phyloP scores from a whole-genome alignment of 2,888 invertebrate species.

The Drosophila heteroneura region DNA sequence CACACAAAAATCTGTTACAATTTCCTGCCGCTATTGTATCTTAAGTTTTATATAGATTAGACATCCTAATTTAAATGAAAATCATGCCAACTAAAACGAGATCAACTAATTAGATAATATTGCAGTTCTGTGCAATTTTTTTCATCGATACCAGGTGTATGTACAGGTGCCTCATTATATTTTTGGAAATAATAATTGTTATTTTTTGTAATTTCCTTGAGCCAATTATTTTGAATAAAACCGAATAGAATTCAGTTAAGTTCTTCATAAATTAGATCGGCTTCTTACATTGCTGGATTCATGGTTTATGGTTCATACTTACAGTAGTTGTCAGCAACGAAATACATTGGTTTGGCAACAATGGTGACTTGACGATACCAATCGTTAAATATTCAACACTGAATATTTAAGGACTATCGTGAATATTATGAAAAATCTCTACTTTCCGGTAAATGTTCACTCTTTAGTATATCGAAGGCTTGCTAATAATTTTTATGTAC shows the following conservation, averaged over 20 bases:
- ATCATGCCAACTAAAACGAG: slow-evolving; percentile 23
- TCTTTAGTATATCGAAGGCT: slow-evolving; percentile 73
- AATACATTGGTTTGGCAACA: slow-evolving; percentile 45
- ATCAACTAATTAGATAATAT: slow-evolving; percentile 11
- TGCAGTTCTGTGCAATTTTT: slow-evolving; percentile 17
- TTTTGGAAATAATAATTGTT: slow-evolving; percentile 21
- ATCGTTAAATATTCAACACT: slow-evolving; percentile 66
- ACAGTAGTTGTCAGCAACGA: slow-evolving; percentile 38
- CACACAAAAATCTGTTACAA: background rate
- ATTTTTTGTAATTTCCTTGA: slow-evolving; percentile 1
- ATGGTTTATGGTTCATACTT: slow-evolving; percentile 34
- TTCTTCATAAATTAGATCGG: slow-evolving; percentile 14
- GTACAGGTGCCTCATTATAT: slow-evolving; percentile 9
- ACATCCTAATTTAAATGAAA: slow-evolving; percentile 4
- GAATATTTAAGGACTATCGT: slow-evolving; percentile 76
- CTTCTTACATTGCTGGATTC: slow-evolving; percentile 19
- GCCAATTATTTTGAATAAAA: slow-evolving; percentile 17
- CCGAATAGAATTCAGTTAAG: slow-evolving; percentile 13
- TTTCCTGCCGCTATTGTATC: slow-evolving; percentile 1
- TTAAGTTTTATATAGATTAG: background rate
- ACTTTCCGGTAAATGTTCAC: slow-evolving; percentile 84
- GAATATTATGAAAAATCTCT: slow-evolving; percentile 55
- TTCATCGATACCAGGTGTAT: slow-evolving; percentile 15
- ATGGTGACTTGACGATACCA: slow-evolving; percentile 55
- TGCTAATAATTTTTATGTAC: slow-evolving; percentile 11